Evolutionary conservation across 2,113 vertebrate genomes (phyloP), one percentile per base, ranked within the genome.

Genomic region (Spheniscus mendiculus): DNA sequence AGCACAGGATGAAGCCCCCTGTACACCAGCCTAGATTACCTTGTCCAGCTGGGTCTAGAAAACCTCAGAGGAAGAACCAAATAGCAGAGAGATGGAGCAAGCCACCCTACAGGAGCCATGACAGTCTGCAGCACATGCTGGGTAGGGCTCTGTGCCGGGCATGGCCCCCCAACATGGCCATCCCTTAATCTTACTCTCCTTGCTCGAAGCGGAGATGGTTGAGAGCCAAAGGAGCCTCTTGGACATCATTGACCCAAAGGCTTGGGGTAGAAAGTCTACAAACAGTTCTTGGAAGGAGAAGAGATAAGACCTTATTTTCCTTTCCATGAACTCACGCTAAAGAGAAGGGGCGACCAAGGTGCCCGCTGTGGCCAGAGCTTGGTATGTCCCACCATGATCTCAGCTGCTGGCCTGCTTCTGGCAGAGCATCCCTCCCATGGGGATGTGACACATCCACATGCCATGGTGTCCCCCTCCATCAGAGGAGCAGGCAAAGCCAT

Each of bases 331-430:
- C 29, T 73, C 72, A 65, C 6, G 29, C 45, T 73, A 4, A 87
- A 85, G 45, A 83, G 42, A 74, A 27, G 34, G 34, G 32, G 53
- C 9, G 11, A 76, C 63, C 42, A 42, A 73, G 50, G 42, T 11
- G 29, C 15, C 0, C 0, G 15, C 34, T 2, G 0, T 7, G 25
- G 49, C 30, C 27, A 55, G 29, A 67, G 36, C 49, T 92, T 3
- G 4, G 18, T 30, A 32, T 32, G 70, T 67, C 49, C 34, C 73
- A 66, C 45, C 42, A 23, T 1, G 14, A 18, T 62, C 42, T 74
- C 70, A 82, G 50, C 72, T 61, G 34, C 63, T 91, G 72, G 42
- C 36, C 20, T 1, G 1, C 22, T 86, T 66, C 80, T 76, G 27
- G 56, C 25, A 81, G 15, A 86, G 22, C n/a, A 67, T 8, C 56